phyloP scores from a whole-genome alignment of 2,888 invertebrate species.

The Phaonia tiefii region DNA sequence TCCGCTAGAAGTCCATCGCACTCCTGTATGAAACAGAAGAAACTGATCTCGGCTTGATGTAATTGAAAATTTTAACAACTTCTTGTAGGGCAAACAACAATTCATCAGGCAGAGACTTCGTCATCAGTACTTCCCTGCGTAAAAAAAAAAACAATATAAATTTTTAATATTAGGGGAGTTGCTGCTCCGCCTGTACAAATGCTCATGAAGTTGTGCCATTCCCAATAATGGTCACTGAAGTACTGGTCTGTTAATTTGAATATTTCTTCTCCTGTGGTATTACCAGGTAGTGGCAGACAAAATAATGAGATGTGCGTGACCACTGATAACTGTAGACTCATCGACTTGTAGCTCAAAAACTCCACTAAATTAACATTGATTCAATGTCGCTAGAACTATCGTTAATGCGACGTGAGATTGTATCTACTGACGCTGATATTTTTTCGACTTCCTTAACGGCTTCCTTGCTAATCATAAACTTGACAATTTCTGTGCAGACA shows the following conservation, averaged over 20 bases:
- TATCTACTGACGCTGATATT: too few relatives aligned
- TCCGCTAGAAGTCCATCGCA: not conserved
- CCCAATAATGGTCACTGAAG: slow-evolving; percentile 27
- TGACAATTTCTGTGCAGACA: slow-evolving; percentile 38
- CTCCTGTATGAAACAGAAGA: not conserved
- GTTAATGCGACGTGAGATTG: too few relatives aligned
- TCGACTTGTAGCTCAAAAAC: too few relatives aligned
- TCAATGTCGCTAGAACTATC: slow-evolving; percentile 28
- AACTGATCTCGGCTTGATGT: slow-evolving; percentile 13
- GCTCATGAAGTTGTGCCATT: too few relatives aligned
- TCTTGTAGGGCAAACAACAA: slow-evolving; percentile 34
- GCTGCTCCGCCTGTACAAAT: slow-evolving; percentile 30
- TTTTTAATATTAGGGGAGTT: slow-evolving; percentile 26
- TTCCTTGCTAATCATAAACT: slow-evolving; percentile 25
- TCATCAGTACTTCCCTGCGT: too few relatives aligned
- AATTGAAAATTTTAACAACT: slow-evolving; percentile 4
- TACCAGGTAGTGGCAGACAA: slow-evolving; percentile 8
- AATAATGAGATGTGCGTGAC: slow-evolving; percentile 4
- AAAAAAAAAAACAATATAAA: not conserved
- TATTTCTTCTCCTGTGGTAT: slow-evolving; percentile 27
- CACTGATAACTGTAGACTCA: too few relatives aligned
- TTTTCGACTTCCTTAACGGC: not conserved
- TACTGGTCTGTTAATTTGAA: slow-evolving; percentile 18
- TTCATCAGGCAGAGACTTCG: slow-evolving; percentile 38
- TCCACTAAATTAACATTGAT: not conserved